These are phyloP conservation scores for Brevimyrus niger DNA, from an alignment of 2,113 vertebrate genomes.

Conservation along the genomic window DNA sequence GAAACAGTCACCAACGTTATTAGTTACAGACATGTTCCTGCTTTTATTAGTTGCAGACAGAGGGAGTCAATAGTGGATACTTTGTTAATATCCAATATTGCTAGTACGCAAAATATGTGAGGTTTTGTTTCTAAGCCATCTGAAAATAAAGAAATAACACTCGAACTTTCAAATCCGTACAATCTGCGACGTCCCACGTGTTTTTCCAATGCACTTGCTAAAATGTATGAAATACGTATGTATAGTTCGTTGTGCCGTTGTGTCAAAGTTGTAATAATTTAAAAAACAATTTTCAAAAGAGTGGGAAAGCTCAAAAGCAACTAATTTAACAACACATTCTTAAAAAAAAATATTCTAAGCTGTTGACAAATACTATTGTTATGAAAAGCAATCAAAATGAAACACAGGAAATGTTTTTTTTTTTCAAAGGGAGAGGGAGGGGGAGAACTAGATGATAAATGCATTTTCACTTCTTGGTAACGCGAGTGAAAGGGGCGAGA, in stretches of 20 bases:
- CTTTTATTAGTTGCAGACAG: background rate
- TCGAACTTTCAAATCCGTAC: background rate
- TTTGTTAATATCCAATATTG: background rate
- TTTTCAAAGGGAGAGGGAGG: background rate
- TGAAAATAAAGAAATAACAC: background rate
- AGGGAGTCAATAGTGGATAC: background rate
- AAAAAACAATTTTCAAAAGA: background rate
- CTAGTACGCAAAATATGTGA: background rate
- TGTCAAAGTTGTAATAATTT: background rate
- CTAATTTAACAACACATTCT: background rate
- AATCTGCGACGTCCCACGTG: background rate
- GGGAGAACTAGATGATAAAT: conserved; percentile 3
- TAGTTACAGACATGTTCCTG: background rate
- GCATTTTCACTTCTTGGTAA: background rate
- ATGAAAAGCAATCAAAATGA: background rate
- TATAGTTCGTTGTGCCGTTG: background rate
- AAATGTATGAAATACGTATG: background rate
- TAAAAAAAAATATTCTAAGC: background rate
- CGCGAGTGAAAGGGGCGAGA: background rate
- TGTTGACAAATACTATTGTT: background rate
- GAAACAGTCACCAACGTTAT: background rate
- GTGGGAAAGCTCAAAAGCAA: background rate
- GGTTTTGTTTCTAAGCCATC: background rate
- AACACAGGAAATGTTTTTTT: conserved; percentile 15
- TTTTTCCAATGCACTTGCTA: background rate